Evolutionary conservation across 2,888 invertebrate species (phyloP), one percentile per base, ranked within the genome.

Genomic region (Ophonus ardosiacus): DNA sequence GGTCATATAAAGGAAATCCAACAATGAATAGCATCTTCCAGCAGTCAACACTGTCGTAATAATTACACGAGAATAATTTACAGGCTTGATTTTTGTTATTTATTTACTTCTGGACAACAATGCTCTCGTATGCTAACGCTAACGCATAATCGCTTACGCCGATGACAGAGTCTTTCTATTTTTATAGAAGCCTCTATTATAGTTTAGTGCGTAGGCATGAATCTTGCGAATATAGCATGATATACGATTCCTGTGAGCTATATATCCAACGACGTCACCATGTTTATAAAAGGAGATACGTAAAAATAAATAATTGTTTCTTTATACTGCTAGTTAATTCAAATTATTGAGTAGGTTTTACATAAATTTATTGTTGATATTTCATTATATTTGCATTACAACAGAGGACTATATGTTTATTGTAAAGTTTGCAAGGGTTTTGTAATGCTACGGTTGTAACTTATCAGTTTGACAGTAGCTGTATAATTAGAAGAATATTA

Each of bases 221-320:
- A 57, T 78, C 78, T 51, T 57, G 78, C 56, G 31, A 78, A 78
- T 57, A 56, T 56, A 56, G n/a, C 15, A 57, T 78, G 78, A 78
- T 78, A 78, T 78, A 78, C 40, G 78, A 78, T 56, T 78, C 78
- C 57, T 78, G 10, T 56, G 78, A 24, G 57, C 78, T 78, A 78
- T 78, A 78, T 78, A 78, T 78, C 56, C 24, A 57, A 15, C 78
- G 15, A 78, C 78, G 78, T 78, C 78, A 78, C 31, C 78, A 17
- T 76, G 24, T 21, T 78, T 78, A 78, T 78, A 78, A 57, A 78
- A 57, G 57, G 78, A 31, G 57, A 21, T 51, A 24, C 78, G 57
- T 78, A 78, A 78, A 78, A 78, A 78, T 78, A 78, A 78, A 78
- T 78, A 78, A 78, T 78, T 78, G 78, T 78, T 78, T 78, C 78